A percentile compares a stretch with the other conserved stretches of the same genome.
phyloP scores from a whole-genome alignment of 2,797 vertebrate species.

The Tachyglossus aculeatus region DNA sequence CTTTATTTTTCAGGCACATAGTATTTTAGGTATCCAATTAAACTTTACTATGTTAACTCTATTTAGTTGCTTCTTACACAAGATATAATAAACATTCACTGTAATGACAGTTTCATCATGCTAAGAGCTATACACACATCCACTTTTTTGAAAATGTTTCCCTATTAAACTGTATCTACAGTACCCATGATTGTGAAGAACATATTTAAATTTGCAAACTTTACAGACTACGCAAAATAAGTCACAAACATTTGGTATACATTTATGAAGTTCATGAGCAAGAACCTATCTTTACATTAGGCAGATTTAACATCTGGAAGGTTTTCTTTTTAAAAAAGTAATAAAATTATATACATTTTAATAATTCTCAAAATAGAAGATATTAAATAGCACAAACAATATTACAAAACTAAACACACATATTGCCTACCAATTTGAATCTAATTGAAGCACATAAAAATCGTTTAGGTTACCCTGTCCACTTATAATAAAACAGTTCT shows the following conservation, averaged over 20 bases:
- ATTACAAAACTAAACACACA: conserved; percentile 67
- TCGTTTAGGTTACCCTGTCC: conserved; percentile 44
- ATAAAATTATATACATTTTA: conserved; percentile 76
- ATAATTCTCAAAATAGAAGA: conserved; percentile 65
- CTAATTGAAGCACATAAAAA: conserved; percentile 45
- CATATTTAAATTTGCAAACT: conserved; percentile 61
- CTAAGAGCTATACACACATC: conserved; percentile 73
- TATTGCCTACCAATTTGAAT: conserved; percentile 63
- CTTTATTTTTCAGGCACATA: conserved; percentile 83
- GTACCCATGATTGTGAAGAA: conserved; percentile 59
- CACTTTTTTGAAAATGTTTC: conserved; percentile 54
- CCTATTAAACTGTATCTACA: conserved; percentile 72
- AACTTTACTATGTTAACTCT: conserved; percentile 73
- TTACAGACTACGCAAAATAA: conserved; percentile 70
- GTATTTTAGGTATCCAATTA: conserved; percentile 84
- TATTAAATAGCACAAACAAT: conserved; percentile 76
- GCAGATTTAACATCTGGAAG: conserved; percentile 76
- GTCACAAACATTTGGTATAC: conserved; percentile 36
- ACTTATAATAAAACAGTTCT: conserved; percentile 11
- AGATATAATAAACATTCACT: conserved; percentile 75
- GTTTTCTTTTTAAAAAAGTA: conserved; percentile 58
- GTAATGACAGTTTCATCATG: conserved; percentile 78
- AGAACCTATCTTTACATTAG: conserved; percentile 77
- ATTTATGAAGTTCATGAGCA: conserved; percentile 51
- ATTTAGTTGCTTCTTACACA: conserved; percentile 67